Evolutionary conservation across 1,140 invertebrate species (phyloP).

Genomic region (Drosophila kikkawai): DNA sequence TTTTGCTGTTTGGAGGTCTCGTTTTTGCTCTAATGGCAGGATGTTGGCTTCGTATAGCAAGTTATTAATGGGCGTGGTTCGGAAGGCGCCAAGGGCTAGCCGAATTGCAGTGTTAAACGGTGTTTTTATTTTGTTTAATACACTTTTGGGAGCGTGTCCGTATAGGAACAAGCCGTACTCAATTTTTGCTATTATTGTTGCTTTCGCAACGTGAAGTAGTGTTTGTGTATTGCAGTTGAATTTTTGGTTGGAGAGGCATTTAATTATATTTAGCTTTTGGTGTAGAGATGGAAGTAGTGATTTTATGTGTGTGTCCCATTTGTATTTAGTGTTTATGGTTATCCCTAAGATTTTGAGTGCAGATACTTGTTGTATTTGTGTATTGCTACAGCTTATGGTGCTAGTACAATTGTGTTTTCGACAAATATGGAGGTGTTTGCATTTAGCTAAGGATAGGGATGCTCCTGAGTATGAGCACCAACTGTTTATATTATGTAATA

Average conservation of each 20-base stretch:
- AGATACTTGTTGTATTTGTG: too few relatives aligned
- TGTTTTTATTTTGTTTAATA: conserved; percentile 16
- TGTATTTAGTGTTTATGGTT: conserved; percentile 9
- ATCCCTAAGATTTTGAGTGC: too few relatives aligned
- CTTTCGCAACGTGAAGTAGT: not conserved
- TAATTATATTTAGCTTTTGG: conserved; percentile 2
- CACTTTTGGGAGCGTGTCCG: not conserved
- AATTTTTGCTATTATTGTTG: not conserved
- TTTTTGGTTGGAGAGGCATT: not conserved
- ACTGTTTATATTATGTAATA: not conserved
- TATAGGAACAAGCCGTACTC: conserved; percentile 7
- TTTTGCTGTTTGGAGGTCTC: conserved; percentile 5
- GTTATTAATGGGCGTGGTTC: conserved; percentile 4
- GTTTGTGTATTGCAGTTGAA: too few relatives aligned
- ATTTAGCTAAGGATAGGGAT: too few relatives aligned
- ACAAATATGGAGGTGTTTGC: too few relatives aligned
- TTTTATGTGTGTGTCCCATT: conserved; percentile 23
- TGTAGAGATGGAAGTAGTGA: conserved; percentile 4
- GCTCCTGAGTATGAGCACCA: too few relatives aligned
- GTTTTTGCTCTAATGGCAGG: not conserved
- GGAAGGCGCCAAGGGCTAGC: conserved; percentile 3
- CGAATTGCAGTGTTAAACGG: not conserved
- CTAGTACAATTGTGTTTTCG: too few relatives aligned
- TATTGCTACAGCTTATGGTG: too few relatives aligned
- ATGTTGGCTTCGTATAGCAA: conserved; percentile 11